phyloP scores from a whole-genome alignment of 2,888 invertebrate species.

The Ernsta delagoae region DNA sequence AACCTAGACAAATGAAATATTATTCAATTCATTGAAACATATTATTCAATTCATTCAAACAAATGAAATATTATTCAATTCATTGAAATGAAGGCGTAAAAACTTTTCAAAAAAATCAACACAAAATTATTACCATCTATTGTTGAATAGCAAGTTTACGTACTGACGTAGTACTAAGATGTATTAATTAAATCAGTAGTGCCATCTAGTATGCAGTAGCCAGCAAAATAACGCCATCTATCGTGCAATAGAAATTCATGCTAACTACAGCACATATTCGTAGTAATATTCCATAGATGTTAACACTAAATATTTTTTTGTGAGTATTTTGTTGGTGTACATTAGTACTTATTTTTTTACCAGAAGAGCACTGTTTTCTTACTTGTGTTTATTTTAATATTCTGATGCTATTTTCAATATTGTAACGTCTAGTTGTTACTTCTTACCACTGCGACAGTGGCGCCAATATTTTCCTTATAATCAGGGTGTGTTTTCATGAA shows the following conservation, averaged over 20 bases:
- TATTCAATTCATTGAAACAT: too few relatives aligned
- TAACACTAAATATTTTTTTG: not conserved
- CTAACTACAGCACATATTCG: not conserved
- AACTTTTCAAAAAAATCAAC: too few relatives aligned
- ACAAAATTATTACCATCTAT: too few relatives aligned
- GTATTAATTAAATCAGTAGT: too few relatives aligned
- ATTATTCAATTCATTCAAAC: too few relatives aligned
- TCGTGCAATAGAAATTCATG: constrained; percentile 45
- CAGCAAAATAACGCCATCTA: constrained; percentile 11
- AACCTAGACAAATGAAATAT: too few relatives aligned
- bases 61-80: too few relatives aligned
- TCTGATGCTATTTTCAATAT: too few relatives aligned
- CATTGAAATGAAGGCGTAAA: too few relatives aligned
- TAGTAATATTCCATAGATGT: not conserved
- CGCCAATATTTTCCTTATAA: constrained; percentile 83
- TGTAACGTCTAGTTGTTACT: constrained; percentile 4
- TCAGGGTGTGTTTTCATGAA: constrained; percentile 81
- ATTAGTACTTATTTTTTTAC: not conserved
- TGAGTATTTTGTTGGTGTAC: not conserved
- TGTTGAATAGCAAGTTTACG: not conserved
- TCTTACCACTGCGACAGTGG: constrained; percentile 64
- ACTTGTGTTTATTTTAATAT: not conserved
- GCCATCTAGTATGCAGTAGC: constrained; percentile 14
- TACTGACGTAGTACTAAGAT: too few relatives aligned
- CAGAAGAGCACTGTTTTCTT: not conserved